These are phyloP conservation scores for Proctacanthus coquilletti DNA, from an alignment of 1,140 invertebrate genomes.

Conservation along the genomic window DNA sequence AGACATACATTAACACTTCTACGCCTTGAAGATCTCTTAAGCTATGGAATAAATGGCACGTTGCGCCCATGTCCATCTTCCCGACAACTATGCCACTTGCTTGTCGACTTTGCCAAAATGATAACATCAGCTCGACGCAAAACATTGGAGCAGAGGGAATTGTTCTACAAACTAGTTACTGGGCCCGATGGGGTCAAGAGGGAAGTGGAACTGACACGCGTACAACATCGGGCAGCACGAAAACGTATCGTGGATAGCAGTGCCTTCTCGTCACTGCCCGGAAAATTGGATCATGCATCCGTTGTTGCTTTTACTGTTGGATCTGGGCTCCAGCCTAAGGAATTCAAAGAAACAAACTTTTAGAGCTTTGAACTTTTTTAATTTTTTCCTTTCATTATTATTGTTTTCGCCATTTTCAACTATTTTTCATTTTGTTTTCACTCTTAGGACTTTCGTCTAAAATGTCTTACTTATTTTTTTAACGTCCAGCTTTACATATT, in stretches of 20 bases:
- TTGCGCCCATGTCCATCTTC: conserved; percentile 36
- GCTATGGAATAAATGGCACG: conserved; percentile 51
- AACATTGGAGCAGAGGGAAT: conserved; percentile 64
- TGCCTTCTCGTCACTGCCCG: conserved; percentile 50
- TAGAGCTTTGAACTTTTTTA: no score
- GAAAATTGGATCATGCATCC: conserved; percentile 86
- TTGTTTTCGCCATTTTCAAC: no score
- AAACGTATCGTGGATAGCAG: conserved; percentile 25
- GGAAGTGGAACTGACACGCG: conserved; percentile 49
- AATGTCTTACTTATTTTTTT: no score
- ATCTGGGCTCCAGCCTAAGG: conserved; percentile 23
- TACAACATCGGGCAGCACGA: conserved; percentile 36
- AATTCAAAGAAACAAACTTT: conserved; percentile 27
- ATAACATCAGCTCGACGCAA: conserved; percentile 62
- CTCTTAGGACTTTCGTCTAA: no score
- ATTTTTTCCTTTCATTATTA: no score
- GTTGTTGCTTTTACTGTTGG: conserved; percentile 69
- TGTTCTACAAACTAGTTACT: conserved; percentile 49
- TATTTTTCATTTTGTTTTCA: no score
- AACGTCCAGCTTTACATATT: no score
- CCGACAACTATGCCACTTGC: conserved; percentile 51
- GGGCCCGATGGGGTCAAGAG: conserved; percentile 49
- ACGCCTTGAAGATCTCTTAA: conserved; percentile 65
- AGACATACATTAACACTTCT: conserved; percentile 64
- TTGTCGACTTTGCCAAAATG: conserved; percentile 63